These are phyloP conservation scores for Chiloscyllium punctatum DNA, from an alignment of 2,797 vertebrate genomes.

Conservation along the genomic window DNA sequence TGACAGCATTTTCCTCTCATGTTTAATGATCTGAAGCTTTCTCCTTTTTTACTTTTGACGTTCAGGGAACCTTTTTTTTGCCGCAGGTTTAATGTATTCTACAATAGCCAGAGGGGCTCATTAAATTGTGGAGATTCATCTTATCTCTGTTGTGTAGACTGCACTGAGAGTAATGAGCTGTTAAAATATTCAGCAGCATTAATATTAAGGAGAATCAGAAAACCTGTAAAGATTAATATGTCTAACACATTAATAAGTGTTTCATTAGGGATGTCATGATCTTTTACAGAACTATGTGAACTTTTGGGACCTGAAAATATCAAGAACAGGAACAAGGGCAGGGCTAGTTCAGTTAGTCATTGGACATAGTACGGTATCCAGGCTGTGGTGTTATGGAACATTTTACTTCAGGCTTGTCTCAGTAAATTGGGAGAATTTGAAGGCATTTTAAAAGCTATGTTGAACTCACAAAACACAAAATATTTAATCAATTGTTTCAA, in stretches of 20 bases:
- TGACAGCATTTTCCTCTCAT: not conserved
- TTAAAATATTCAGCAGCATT: conserved; percentile 38
- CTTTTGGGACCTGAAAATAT: conserved; percentile 17
- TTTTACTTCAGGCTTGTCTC: not conserved
- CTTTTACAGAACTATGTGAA: conserved; percentile 36
- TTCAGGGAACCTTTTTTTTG: not conserved
- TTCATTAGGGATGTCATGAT: conserved; percentile 37
- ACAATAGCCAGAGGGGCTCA: conserved; percentile 35
- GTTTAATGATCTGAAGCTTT: conserved; percentile 21
- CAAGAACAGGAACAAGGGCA: conserved; percentile 26
- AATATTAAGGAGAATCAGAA: conserved; percentile 33
- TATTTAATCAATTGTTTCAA: not conserved
- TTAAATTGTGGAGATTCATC: conserved; percentile 32
- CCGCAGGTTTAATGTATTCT: conserved; percentile 20
- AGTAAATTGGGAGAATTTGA: not conserved
- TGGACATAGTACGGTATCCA: not conserved
- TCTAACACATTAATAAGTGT: conserved; percentile 38
- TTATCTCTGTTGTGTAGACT: conserved; percentile 29
- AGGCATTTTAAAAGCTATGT: not conserved
- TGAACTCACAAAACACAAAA: not conserved
- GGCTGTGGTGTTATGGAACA: not conserved
- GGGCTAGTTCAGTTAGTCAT: not conserved
- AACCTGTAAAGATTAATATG: conserved; percentile 38
- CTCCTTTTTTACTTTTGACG: conserved; percentile 17
- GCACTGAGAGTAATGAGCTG: conserved; percentile 35